These are phyloP conservation scores for Cosmopolites sordidus DNA, from an alignment of 2,888 invertebrate genomes.

Conservation along the genomic window DNA sequence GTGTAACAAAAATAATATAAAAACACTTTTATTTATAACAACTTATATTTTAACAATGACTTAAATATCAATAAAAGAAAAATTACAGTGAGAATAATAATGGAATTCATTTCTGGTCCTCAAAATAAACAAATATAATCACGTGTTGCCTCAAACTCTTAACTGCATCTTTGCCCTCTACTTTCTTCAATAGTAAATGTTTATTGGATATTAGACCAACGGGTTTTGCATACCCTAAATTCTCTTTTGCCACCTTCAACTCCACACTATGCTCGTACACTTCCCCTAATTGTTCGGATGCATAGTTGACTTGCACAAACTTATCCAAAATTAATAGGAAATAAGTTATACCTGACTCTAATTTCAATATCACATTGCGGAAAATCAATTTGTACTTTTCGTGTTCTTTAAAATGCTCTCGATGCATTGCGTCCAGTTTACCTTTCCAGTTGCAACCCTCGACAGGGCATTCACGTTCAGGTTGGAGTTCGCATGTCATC, in stretches of 20 bases:
- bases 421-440: conserved; percentile 10
- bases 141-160: conserved; percentile 23
- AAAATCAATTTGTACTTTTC: conserved; percentile 21
- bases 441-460: conserved; percentile 15
- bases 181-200: conserved; percentile 21
- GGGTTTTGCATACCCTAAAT: conserved; percentile 6
- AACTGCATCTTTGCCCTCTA: conserved; percentile 16
- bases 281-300: conserved; percentile 19
- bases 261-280: conserved; percentile 18
- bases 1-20: no score
- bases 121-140: conserved; percentile 20
- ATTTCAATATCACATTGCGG: conserved; percentile 20
- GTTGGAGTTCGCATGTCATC: conserved; percentile 17
- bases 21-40: no score
- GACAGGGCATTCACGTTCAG: conserved; percentile 19
- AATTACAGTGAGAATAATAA: no score
- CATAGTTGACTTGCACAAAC: conserved; percentile 20
- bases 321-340: conserved; percentile 19
- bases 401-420: conserved; percentile 20
- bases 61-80: no score
- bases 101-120: conserved; percentile 10
- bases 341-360: conserved; percentile 16
- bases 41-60: no score
- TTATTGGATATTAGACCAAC: conserved; percentile 19
- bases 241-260: conserved; percentile 15